Evolutionary conservation across 1,140 invertebrate species (phyloP), one percentile per base, ranked within the genome.

Genomic region (Plectus sambesii): DNA sequence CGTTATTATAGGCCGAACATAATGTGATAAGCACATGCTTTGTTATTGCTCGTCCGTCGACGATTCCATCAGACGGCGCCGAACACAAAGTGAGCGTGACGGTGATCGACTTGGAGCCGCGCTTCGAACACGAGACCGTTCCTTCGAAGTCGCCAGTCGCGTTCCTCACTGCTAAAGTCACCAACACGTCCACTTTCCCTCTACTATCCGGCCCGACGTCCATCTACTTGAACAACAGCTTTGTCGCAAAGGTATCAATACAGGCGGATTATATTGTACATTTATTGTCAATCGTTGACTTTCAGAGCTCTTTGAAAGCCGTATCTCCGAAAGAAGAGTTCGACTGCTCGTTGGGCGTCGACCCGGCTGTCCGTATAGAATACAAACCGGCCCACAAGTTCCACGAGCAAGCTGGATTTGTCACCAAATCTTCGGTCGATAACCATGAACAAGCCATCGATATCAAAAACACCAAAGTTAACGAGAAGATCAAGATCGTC

Each of bases 141-240:
- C 73, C 73, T 4, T 70, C 70, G 33, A 57, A 54, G 22, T 55
- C 58, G 3, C 51, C 64, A 1, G 55, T 64, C 47, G 73, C 73
- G 29, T 74, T 61, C 52, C 58, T 74, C 27, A 67, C 68, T 44
- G 71, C 71, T 20, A 59, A 64, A 40, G 62, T 71, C 12, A 60
- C 45, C 40, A 74, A 74, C 52, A 66, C 55, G 3, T 70, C 70
- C 1, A 44, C 53, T 22, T 66, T 68, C 51, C 60, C 68, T 4
- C 56, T 74, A 5, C 63, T 74, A 15, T 49, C 70, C 19, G 73
- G 74, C 43, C 55, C 62, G 12, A 68, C 70, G 6, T 71, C 61
- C 49, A 66, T 74, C 17, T 74, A 73, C 52, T 56, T 75, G 25
- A 74, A 75, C 49, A 73, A 74, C 55, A 73, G 62, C 48, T 74